These are phyloP conservation scores for Pseudomyrmex sp. DNA, from an alignment of 1,140 invertebrate genomes.

Conservation along the genomic window DNA sequence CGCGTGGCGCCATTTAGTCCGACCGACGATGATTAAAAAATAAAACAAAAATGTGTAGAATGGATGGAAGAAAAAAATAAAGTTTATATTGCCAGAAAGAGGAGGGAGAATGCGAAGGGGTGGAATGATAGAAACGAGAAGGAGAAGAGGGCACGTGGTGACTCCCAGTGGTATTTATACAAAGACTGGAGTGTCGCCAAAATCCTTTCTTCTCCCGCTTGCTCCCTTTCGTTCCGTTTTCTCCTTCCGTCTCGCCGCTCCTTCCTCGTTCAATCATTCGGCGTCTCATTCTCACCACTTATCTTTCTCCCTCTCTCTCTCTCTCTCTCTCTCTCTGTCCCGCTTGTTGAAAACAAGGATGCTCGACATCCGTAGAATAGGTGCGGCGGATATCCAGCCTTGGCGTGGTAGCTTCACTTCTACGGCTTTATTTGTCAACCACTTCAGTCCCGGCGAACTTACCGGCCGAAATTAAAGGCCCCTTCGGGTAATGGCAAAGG, in stretches of 20 bases:
- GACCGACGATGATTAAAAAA: not conserved
- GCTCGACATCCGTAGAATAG: constrained; percentile 67
- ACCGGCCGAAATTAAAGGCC: constrained; percentile 73
- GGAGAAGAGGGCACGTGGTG: constrained; percentile 62
- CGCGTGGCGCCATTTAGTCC: constrained; percentile 24
- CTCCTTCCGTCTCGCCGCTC: constrained; percentile 35
- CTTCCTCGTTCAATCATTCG: constrained; percentile 43
- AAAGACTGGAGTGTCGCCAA: constrained; percentile 83
- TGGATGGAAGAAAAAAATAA: constrained; percentile 55
- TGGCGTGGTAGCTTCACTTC: constrained; percentile 64
- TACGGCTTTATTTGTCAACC: constrained; percentile 78
- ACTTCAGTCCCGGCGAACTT: constrained; percentile 63
- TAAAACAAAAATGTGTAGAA: constrained; percentile 57
- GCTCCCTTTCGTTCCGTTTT: constrained; percentile 74
- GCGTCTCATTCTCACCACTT: constrained; percentile 25
- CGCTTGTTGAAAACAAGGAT: constrained; percentile 58
- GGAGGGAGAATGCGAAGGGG: not conserved
- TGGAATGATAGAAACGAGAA: not conserved
- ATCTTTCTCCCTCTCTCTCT: constrained; percentile 31
- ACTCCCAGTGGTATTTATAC: constrained; percentile 83
- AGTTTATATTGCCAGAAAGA: constrained; percentile 55
- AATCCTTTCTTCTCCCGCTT: constrained; percentile 81
- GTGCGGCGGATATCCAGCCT: constrained; percentile 67
- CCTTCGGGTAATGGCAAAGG: constrained; percentile 69
- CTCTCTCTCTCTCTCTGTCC: constrained; percentile 25